A percentile compares a stretch with the other conserved stretches of the same genome.
Conservation (phyloP, 2,888 invertebrate species). For the Cosmorhoe ocellata region DNA sequence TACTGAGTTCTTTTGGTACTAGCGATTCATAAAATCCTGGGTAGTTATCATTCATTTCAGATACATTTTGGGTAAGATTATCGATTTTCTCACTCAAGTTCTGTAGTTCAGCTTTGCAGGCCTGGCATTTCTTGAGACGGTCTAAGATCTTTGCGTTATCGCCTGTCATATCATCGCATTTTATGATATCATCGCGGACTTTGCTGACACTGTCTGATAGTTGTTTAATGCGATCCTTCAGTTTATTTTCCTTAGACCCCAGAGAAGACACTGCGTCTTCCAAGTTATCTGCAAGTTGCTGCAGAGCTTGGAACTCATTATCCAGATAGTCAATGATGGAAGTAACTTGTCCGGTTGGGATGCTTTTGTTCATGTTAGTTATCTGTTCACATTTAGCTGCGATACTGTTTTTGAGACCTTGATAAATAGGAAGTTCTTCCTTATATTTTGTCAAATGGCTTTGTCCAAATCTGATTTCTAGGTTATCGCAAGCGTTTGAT, state of each 20-base stretch:
- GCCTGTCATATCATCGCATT: constrained; percentile 94
- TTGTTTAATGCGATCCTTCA: constrained; percentile 87
- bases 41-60: constrained; percentile 87
- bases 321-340: constrained; percentile 86
- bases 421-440: constrained; percentile 91
- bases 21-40: constrained; percentile 90
- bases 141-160: constrained; percentile 92
- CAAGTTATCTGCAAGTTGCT: constrained; percentile 87
- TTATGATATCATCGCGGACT: constrained; percentile 91
- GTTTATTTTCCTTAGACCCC: constrained; percentile 87
- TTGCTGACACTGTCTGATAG: constrained; percentile 87
- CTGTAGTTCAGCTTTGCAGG: constrained; percentile 87
- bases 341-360: constrained; percentile 86
- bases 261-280: constrained; percentile 88
- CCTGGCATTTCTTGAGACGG: constrained; percentile 88
- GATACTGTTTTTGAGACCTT: constrained; percentile 89
- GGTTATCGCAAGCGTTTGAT: constrained; percentile 88
- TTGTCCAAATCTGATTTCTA: constrained; percentile 91
- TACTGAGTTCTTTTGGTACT: constrained; percentile 90
- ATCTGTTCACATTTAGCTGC: constrained; percentile 91
- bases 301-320: constrained; percentile 89
- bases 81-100: constrained; percentile 86
- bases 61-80: constrained; percentile 86
- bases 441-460: constrained; percentile 91
- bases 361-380: constrained; percentile 87